Base-by-base conservation (phyloP, 1,140 invertebrate species). In the Caenorhabditis elegans region DNA sequence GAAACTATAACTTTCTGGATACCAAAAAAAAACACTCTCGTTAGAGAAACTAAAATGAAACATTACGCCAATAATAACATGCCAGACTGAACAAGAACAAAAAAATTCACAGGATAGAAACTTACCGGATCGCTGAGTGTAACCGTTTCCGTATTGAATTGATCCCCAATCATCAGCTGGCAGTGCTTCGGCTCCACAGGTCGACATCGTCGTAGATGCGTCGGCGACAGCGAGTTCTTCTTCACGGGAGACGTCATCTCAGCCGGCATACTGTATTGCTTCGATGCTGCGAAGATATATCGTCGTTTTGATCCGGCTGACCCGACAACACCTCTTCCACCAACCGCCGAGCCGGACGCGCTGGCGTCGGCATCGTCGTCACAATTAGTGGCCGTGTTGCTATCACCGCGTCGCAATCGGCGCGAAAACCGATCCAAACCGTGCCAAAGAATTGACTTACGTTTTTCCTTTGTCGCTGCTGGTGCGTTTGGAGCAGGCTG, bases 401-500 rank as follows among this genome's bases (percentile, higher is more conserved):
- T 76, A 34, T 53, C 76, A 34, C 51, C 79, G 48, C 79, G 51
- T 80, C 79, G 34, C 51, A 80, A 70, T 49, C 55, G 51, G 43
- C 77, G 51, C 51, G 82, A 83, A 76, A 83, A 83, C 22, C 82
- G 51, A 43, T 83, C 82, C 48, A 83, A 78, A 26, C 82, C 77
- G 39, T 78, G 55, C 82, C 82, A 83, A 48, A 83, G 39, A 48
- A 77, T 70, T n/a, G 80, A 81, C 46, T 60, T 60, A 60, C 80
- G 65, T 49, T 76, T 76, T 60, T 76, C 80, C 70, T 76, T 76
- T 60, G 48, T 53, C 36, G 48, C 76, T 24, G 76, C 31, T 53
- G 76, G 48, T 17, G 76, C 48, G 49, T 77, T 77, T 48, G 48
- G 48, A 48, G 48, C 48, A 77, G 28, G 76, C 76, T 77, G 76